A percentile compares a stretch with the other conserved stretches of the same genome.
These are phyloP conservation scores for Orchestia grillus DNA, from an alignment of 1,140 invertebrate genomes.

Conservation along the genomic window DNA sequence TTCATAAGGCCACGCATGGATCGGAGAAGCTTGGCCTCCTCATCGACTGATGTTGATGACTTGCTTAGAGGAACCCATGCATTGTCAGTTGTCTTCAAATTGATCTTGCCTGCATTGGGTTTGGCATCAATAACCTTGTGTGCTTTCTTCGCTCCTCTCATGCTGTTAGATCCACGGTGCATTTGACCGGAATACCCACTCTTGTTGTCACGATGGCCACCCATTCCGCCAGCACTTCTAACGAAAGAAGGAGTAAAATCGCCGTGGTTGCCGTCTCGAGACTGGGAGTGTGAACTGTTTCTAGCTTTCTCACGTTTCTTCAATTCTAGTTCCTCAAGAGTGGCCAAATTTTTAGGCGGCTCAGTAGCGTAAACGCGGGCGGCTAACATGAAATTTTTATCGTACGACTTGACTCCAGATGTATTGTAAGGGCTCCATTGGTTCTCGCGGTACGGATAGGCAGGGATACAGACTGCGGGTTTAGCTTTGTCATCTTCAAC, in stretches of 20 bases:
- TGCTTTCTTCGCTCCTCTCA: neutral
- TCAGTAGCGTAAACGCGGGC: neutral
- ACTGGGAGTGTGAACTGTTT: neutral
- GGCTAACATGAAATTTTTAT: neutral
- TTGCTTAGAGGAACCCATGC: slow-evolving; percentile 3
- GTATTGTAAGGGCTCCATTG: neutral
- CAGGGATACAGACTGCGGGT: neutral
- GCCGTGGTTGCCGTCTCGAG: neutral
- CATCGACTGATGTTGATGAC: neutral
- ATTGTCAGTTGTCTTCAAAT: slow-evolving; percentile 21
- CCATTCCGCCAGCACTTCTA: neutral
- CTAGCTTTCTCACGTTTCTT: neutral
- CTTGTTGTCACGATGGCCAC: slow-evolving; percentile 16
- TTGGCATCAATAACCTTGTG: slow-evolving; percentile 6
- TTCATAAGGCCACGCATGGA: slow-evolving; percentile 17
- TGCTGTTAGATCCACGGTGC: slow-evolving; percentile 26
- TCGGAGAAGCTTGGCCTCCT: neutral
- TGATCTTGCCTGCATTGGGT: neutral
- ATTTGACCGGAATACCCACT: slow-evolving; percentile 9
- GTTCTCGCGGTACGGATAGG: neutral
- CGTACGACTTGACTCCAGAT: neutral
- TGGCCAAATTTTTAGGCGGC: neutral
- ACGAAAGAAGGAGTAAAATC: neutral
- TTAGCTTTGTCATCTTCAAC: neutral
- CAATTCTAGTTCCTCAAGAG: neutral